Evolutionary conservation across 2,113 vertebrate species (phyloP).

Genomic region (Hemiprocne comata): DNA sequence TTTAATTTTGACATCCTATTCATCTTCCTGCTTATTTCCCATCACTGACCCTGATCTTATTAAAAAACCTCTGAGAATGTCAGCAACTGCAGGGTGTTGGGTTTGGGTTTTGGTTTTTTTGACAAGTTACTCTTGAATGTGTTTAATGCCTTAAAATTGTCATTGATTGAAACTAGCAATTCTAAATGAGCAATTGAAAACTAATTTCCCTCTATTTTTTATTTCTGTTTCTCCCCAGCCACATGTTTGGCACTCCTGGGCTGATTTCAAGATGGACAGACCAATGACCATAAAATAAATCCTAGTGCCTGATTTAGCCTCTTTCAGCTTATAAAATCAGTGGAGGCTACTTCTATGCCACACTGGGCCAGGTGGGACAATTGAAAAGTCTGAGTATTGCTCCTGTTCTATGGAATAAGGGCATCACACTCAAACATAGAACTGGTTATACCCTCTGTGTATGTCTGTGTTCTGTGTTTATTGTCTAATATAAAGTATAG

Average conservation of each 20-base stretch:
- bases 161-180: conserved; percentile 79
- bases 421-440: background rate
- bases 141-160: conserved; percentile 77
- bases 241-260: conserved; percentile 28
- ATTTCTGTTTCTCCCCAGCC: conserved; percentile 35
- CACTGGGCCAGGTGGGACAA: background rate
- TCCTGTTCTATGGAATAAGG: background rate
- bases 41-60: conserved; percentile 76
- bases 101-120: background rate
- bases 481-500: background rate
- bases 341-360: background rate
- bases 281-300: background rate
- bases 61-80: conserved; percentile 71
- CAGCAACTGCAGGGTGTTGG: conserved; percentile 36
- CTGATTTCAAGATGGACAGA: background rate
- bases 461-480: background rate
- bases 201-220: conserved; percentile 52
- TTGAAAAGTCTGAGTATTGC: background rate
- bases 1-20: conserved; percentile 79
- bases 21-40: conserved; percentile 78
- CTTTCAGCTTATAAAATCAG: background rate
- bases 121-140: conserved; percentile 67
- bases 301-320: background rate
- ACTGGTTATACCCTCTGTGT: background rate
- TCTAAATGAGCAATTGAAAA: conserved; percentile 75